phyloP scores from a whole-genome alignment of 2,797 vertebrate species.

The Scomberomorus guttatus region DNA sequence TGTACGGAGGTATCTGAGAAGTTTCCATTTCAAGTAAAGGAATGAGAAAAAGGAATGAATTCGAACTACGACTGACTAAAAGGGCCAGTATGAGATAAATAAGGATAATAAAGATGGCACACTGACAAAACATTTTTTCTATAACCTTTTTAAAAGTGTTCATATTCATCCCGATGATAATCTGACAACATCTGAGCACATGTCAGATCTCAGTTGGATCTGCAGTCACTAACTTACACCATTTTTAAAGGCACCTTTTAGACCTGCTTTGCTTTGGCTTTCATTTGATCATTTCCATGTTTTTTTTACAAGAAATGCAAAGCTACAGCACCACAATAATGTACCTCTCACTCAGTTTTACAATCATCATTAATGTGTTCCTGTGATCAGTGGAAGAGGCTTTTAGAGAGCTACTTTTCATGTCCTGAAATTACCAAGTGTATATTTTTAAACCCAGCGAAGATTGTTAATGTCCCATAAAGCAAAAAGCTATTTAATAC shows the following conservation, averaged over 20 bases:
- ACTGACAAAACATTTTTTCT: neutral
- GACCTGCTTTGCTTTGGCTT: conserved; percentile 16
- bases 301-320: conserved; percentile 38
- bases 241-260: conserved; percentile 32
- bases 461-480: conserved; percentile 33
- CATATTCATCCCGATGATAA: neutral
- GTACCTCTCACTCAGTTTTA: conserved; percentile 56
- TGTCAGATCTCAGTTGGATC: neutral
- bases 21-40: too few relatives aligned
- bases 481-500: conserved; percentile 8
- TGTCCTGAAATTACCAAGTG: conserved; percentile 31
- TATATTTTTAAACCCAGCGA: conserved; percentile 41
- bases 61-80: too few relatives aligned
- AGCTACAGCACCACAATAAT: conserved; percentile 25
- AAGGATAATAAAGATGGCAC: neutral
- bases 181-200: neutral
- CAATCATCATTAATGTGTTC: conserved; percentile 48
- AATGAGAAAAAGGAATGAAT: too few relatives aligned
- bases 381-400: conserved; percentile 47
- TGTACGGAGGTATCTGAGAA: too few relatives aligned
- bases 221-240: conserved; percentile 3
- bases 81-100: too few relatives aligned
- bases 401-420: conserved; percentile 67
- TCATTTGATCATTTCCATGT: conserved; percentile 24
- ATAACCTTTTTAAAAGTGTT: conserved; percentile 22